Evolutionary conservation across 2,888 invertebrate genomes (phyloP).

Genomic region (Apodemia zela): DNA sequence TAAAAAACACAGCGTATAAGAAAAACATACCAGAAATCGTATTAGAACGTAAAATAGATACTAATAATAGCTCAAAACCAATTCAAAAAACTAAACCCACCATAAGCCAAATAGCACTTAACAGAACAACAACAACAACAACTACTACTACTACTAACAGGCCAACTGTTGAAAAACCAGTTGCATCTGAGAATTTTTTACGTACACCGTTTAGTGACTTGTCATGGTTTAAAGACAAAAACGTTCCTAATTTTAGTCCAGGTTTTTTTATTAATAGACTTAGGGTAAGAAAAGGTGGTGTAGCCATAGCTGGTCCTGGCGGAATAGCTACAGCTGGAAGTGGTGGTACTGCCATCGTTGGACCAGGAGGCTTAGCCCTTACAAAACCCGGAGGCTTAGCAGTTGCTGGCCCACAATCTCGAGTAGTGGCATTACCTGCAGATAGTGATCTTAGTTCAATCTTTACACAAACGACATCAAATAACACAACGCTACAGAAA

Average conservation of each 20-base stretch:
- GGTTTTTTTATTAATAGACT: slow-evolving; percentile 85
- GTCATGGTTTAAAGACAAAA: slow-evolving; percentile 51
- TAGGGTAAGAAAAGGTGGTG: slow-evolving; percentile 87
- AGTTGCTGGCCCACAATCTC: slow-evolving; percentile 87
- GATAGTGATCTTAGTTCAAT: slow-evolving; percentile 80
- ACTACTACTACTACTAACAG: slow-evolving; percentile 27
- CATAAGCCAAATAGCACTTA: slow-evolving; percentile 41
- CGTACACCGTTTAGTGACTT: slow-evolving; percentile 51
- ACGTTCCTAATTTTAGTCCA: slow-evolving; percentile 65
- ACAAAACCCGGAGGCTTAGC: slow-evolving; percentile 88
- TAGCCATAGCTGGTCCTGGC: slow-evolving; percentile 90
- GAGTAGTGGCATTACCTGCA: slow-evolving; percentile 84
- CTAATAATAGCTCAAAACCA: slow-evolving; percentile 23
- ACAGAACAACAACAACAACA: slow-evolving; percentile 35
- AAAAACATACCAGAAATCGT: slow-evolving; percentile 45
- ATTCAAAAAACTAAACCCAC: slow-evolving; percentile 6
- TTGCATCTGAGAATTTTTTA: slow-evolving; percentile 45
- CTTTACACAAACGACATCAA: slow-evolving; percentile 63
- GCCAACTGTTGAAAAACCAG: slow-evolving; percentile 38
- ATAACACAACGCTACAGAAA: slow-evolving; percentile 27
- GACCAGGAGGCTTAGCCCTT: slow-evolving; percentile 88
- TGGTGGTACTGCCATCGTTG: slow-evolving; percentile 90
- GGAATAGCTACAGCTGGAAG: slow-evolving; percentile 89
- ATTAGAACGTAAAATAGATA: slow-evolving; percentile 41
- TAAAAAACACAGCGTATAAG: slow-evolving; percentile 25